These are phyloP conservation scores for Pelecanoides urinatrix DNA, from an alignment of 2,113 vertebrate species.

Conservation along the genomic window DNA sequence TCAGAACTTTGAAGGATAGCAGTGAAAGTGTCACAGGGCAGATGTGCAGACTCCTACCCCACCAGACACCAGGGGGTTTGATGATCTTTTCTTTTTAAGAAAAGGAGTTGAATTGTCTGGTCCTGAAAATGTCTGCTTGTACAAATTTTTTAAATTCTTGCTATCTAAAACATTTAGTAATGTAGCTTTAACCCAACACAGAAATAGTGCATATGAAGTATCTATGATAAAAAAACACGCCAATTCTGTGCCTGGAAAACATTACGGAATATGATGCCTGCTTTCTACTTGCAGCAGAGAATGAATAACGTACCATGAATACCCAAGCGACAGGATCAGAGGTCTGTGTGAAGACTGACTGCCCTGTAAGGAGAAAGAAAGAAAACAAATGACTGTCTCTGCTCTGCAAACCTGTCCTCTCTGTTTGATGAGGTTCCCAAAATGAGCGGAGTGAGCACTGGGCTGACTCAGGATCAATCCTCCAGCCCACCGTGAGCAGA, in stretches of 20 bases:
- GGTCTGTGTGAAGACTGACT: neutral
- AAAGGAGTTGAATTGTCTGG: neutral
- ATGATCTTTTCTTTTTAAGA: neutral
- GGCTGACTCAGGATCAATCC: neutral
- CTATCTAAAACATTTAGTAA: neutral
- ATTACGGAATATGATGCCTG: neutral
- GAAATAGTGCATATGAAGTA: neutral
- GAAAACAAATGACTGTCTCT: neutral
- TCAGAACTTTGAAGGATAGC: neutral
- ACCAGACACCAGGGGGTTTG: neutral
- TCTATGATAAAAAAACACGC: neutral
- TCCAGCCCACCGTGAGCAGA: rapidly evolving
- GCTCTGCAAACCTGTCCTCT: neutral
- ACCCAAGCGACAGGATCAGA: neutral
- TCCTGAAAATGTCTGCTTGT: neutral
- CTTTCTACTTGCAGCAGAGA: neutral
- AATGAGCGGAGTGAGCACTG: neutral
- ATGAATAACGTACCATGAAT: neutral
- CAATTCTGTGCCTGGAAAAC: neutral
- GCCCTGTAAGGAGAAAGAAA: neutral
- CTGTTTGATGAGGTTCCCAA: neutral
- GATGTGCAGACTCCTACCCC: neutral
- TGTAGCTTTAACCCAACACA: neutral
- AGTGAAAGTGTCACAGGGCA: neutral
- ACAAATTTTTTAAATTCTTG: neutral